Percentiles rank a stretch among this genome's conserved stretches.
These are phyloP conservation scores for Oryzias curvinotus DNA, from an alignment of 2,113 vertebrate species.

Conservation along the genomic window DNA sequence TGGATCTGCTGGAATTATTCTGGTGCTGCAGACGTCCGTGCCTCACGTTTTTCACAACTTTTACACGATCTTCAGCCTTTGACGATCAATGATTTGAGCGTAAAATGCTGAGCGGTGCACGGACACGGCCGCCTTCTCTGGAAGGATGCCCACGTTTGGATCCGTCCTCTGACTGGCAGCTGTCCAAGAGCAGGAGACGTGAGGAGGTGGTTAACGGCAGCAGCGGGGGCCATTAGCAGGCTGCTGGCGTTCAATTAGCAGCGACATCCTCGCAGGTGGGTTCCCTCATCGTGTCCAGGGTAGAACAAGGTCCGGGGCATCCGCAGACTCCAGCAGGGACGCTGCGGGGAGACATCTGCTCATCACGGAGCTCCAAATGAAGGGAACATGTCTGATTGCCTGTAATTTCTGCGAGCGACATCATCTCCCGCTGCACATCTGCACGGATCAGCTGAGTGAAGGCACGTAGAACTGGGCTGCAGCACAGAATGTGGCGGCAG, in stretches of 20 bases:
- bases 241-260: slow-evolving; percentile 54
- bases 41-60: too few relatives aligned
- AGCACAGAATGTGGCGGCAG: slow-evolving; percentile 50
- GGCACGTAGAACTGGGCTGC: slow-evolving; percentile 54
- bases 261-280: slow-evolving; percentile 43
- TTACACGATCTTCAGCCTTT: too few relatives aligned
- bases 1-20: too few relatives aligned
- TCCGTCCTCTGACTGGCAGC: background rate
- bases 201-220: slow-evolving; percentile 23
- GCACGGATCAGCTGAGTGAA: slow-evolving; percentile 11
- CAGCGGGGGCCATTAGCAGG: slow-evolving; percentile 22
- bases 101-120: background rate
- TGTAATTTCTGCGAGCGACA: slow-evolving; percentile 27
- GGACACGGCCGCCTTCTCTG: background rate
- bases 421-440: slow-evolving; percentile 15
- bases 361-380: slow-evolving; percentile 21
- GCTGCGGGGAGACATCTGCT: slow-evolving; percentile 53
- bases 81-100: background rate
- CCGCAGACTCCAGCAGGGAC: slow-evolving; percentile 38
- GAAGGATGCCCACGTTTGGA: background rate
- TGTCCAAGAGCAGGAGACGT: slow-evolving; percentile 2
- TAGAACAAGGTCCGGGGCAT: slow-evolving; percentile 54
- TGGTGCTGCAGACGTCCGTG: too few relatives aligned
- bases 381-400: background rate
- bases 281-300: slow-evolving; percentile 37